Conservation (phyloP, 2,797 vertebrate species). For the Chelmon rostratus region DNA sequence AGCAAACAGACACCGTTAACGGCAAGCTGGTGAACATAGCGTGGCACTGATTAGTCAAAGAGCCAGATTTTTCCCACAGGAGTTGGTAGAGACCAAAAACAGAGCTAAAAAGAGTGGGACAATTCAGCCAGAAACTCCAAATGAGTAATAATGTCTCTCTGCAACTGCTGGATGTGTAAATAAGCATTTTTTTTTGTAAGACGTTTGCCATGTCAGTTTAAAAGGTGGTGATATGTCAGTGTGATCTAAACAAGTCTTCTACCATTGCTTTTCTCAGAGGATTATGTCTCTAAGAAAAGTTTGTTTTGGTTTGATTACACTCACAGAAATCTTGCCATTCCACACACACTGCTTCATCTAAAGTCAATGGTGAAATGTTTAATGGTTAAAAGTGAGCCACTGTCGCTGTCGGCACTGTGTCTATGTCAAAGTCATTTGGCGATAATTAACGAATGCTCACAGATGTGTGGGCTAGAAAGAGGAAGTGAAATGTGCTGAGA, state of each 20-base stretch:
- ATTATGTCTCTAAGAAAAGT: neutral
- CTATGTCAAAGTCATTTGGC: neutral
- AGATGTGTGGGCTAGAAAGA: neutral
- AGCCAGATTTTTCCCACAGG: too few relatives aligned
- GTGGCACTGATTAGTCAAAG: too few relatives aligned
- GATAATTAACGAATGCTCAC: accelerated
- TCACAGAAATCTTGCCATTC: neutral
- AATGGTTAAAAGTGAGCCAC: neutral
- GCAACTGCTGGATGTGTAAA: too few relatives aligned
- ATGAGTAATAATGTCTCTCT: too few relatives aligned
- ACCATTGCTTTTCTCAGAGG: neutral
- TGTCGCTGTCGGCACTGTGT: neutral
- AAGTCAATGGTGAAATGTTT: neutral
- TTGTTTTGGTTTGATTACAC: neutral
- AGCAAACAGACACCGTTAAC: too few relatives aligned
- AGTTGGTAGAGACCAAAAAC: too few relatives aligned
- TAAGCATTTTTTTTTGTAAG: too few relatives aligned
- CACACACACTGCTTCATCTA: neutral
- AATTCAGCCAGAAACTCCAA: too few relatives aligned
- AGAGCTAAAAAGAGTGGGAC: too few relatives aligned
- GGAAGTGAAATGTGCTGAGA: neutral
- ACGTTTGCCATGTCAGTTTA: neutral
- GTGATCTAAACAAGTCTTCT: too few relatives aligned
- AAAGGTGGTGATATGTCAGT: neutral
- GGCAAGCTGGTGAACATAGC: too few relatives aligned